Conservation (phyloP, 1,140 invertebrate species). For the Pogonus chalceus region DNA sequence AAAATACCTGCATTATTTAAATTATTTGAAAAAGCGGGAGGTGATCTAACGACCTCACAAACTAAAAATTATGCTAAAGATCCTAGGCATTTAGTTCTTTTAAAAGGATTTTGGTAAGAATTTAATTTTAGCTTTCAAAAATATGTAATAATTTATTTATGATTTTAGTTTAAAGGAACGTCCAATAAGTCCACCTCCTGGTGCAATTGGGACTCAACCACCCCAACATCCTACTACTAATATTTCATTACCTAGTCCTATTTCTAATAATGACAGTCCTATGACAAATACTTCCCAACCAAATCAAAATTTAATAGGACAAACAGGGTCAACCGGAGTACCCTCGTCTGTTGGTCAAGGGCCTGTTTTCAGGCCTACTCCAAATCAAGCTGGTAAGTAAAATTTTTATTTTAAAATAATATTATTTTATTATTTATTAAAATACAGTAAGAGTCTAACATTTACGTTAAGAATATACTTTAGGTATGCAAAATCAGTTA, state of each 20-base stretch:
- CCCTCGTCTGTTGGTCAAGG: conserved; percentile 24
- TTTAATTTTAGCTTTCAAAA: neutral
- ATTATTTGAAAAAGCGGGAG: conserved; percentile 75
- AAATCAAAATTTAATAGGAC: conserved; percentile 25
- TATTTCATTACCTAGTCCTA: conserved; percentile 41
- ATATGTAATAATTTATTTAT: conserved; percentile 15
- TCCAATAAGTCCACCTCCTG: conserved; percentile 58
- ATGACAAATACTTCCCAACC: conserved; percentile 26
- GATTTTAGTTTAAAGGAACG: conserved; percentile 66
- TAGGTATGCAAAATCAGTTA: neutral
- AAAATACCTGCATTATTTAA: conserved; percentile 73
- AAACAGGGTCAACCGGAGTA: conserved; percentile 21
- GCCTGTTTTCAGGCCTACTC: conserved; percentile 21
- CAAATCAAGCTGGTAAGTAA: conserved; percentile 7
- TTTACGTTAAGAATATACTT: too few relatives aligned
- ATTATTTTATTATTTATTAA: too few relatives aligned
- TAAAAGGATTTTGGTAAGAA: conserved; percentile 56
- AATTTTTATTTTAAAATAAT: too few relatives aligned
- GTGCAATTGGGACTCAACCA: conserved; percentile 31
- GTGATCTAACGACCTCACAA: conserved; percentile 64
- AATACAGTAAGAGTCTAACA: too few relatives aligned
- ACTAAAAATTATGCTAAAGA: conserved; percentile 89
- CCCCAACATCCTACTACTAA: conserved; percentile 31
- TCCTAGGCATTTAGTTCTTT: conserved; percentile 67
- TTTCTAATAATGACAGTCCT: conserved; percentile 47